Percentiles rank a stretch among this genome's conserved stretches.
These are phyloP conservation scores for Nomada ferruginata DNA, from an alignment of 2,888 invertebrate species.

Conservation along the genomic window DNA sequence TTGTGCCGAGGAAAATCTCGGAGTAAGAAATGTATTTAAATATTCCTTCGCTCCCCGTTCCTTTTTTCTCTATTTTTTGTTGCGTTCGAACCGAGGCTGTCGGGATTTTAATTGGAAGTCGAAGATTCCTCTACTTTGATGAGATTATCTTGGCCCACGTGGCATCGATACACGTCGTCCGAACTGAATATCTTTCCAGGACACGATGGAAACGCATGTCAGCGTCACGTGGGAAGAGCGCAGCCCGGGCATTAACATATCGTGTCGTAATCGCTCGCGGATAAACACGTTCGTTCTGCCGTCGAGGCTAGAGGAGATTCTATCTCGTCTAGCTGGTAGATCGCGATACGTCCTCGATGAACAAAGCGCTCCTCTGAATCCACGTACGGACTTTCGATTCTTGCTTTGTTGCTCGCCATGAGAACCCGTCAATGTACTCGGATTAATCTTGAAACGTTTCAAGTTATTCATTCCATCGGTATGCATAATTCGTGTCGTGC, in stretches of 20 bases:
- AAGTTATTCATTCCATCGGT: background rate
- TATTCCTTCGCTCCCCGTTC: background rate
- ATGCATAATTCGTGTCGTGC: background rate
- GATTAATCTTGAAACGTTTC: background rate
- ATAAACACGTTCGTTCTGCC: conserved; percentile 70
- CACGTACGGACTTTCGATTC: conserved; percentile 27
- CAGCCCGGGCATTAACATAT: conserved; percentile 69
- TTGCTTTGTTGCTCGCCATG: conserved; percentile 13
- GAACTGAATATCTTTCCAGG: conserved; percentile 63
- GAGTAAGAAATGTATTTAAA: too few relatives aligned
- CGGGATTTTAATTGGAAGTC: background rate
- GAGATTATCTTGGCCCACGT: background rate
- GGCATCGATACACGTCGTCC: conserved; percentile 26
- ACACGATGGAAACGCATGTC: conserved; percentile 58
- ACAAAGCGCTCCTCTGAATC: conserved; percentile 50
- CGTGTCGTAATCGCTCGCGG: conserved; percentile 72
- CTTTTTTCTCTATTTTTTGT: background rate
- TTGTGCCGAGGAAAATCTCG: too few relatives aligned
- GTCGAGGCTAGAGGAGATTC: conserved; percentile 65
- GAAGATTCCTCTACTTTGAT: background rate
- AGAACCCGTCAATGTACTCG: conserved; percentile 1
- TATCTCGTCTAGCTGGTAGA: conserved; percentile 63
- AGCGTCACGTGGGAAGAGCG: conserved; percentile 69
- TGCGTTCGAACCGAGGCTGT: background rate
- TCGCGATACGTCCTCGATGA: conserved; percentile 62